Percentiles rank a stretch among this genome's conserved stretches.
Evolutionary conservation across 2,888 invertebrate species (phyloP).

Genomic region (Frankliniella intonsa): DNA sequence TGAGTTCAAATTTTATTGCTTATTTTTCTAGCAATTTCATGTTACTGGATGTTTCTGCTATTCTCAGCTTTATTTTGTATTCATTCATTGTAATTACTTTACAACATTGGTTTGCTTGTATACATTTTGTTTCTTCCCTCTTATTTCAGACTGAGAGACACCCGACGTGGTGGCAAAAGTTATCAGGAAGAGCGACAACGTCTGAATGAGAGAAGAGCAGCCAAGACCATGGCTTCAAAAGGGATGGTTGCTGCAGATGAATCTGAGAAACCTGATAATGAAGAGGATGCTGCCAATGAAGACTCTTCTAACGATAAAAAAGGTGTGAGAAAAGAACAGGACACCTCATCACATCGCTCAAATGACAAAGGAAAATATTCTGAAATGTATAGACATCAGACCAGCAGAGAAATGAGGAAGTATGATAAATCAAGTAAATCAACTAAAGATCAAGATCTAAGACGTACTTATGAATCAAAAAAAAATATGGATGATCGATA

Average conservation of each 20-base stretch:
- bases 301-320: slow-evolving; percentile 46
- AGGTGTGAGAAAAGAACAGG: slow-evolving; percentile 38
- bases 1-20: neutral
- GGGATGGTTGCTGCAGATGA: neutral
- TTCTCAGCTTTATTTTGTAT: no score
- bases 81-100: no score
- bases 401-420: slow-evolving; percentile 19
- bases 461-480: neutral
- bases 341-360: slow-evolving; percentile 36
- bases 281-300: slow-evolving; percentile 31
- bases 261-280: slow-evolving; percentile 31
- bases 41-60: neutral
- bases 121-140: no score
- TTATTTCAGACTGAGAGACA: neutral
- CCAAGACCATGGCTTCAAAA: slow-evolving; percentile 28
- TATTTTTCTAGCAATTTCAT: neutral
- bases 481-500: slow-evolving; percentile 27
- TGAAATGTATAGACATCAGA: slow-evolving; percentile 36
- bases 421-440: neutral
- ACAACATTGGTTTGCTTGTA: no score
- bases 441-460: neutral
- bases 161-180: slow-evolving; percentile 37
- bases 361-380: slow-evolving; percentile 41
- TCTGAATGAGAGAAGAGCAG: slow-evolving; percentile 35
- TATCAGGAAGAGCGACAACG: slow-evolving; percentile 38